These are phyloP conservation scores for Chaetodon trifasciatus DNA, from an alignment of 2,797 vertebrate species.

Conservation along the genomic window DNA sequence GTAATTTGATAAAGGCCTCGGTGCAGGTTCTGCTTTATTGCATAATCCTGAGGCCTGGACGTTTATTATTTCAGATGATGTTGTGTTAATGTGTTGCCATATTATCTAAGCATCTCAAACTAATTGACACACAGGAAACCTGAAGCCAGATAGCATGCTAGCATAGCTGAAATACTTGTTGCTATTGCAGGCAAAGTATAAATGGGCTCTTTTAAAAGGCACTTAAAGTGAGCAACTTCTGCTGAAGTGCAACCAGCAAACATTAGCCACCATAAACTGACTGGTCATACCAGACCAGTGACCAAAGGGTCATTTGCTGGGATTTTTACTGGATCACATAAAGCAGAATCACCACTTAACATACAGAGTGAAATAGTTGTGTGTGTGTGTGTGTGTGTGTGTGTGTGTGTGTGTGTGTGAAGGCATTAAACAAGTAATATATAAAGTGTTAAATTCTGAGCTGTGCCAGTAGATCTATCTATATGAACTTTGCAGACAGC, in stretches of 20 bases:
- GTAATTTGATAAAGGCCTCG: background rate
- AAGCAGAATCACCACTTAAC: background rate
- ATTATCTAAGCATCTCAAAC: background rate
- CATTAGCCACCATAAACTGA: background rate
- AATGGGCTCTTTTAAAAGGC: background rate
- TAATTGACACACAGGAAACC: background rate
- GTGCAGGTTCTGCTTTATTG: background rate
- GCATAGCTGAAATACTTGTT: background rate
- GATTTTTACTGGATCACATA: background rate
- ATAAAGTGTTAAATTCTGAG: background rate
- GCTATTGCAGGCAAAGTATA: background rate
- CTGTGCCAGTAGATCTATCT: no score
- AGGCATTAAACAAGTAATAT: no score
- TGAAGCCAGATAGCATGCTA: background rate
- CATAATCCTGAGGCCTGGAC: background rate
- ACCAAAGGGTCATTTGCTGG: background rate
- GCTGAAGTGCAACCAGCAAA: background rate
- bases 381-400: background rate
- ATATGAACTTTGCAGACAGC: no score
- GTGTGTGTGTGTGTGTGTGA: no score
- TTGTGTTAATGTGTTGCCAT: background rate
- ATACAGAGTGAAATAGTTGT: background rate
- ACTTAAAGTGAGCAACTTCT: background rate
- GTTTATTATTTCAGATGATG: background rate
- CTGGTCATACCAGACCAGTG: background rate